Evolutionary conservation across 2,888 invertebrate species (phyloP).

Genomic region (Geophilus truncorum): DNA sequence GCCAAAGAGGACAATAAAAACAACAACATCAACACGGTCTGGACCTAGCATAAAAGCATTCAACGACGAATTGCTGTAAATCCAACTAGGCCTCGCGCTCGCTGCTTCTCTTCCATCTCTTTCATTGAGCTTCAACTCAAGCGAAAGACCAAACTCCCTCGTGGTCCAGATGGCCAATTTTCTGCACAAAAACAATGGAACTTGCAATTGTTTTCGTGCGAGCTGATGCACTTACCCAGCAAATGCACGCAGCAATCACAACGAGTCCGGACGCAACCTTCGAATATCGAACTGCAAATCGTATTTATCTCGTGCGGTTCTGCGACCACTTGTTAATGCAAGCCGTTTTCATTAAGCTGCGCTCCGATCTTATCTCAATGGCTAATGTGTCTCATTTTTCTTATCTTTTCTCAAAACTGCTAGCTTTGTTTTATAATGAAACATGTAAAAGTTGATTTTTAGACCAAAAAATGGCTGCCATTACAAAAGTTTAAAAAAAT

Average conservation of each 20-base stretch:
- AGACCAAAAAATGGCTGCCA: too few relatives aligned
- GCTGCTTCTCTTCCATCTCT: constrained; percentile 13
- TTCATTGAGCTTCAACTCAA: neutral
- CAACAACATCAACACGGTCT: constrained; percentile 1
- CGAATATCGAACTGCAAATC: too few relatives aligned
- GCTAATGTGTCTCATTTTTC: too few relatives aligned
- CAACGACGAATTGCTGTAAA: constrained; percentile 17
- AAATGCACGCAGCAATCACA: neutral
- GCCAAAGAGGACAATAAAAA: neutral
- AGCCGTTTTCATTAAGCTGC: too few relatives aligned
- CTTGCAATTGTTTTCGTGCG: neutral
- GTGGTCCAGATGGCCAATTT: constrained; percentile 25
- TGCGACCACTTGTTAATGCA: too few relatives aligned
- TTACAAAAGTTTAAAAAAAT: too few relatives aligned
- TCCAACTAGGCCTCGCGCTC: neutral
- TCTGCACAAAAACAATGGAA: neutral
- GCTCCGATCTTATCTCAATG: too few relatives aligned
- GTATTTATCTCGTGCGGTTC: too few relatives aligned
- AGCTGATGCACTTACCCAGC: neutral
- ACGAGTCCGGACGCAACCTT: neutral
- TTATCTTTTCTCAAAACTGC: too few relatives aligned
- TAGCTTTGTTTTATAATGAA: too few relatives aligned
- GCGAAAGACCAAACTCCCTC: constrained; percentile 16
- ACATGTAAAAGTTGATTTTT: too few relatives aligned
- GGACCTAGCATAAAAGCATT: constrained; percentile 10